Percentiles rank a stretch among this genome's conserved stretches.
Conservation (phyloP, 2,797 vertebrate species). For the Yasuhikotakia modesta region DNA sequence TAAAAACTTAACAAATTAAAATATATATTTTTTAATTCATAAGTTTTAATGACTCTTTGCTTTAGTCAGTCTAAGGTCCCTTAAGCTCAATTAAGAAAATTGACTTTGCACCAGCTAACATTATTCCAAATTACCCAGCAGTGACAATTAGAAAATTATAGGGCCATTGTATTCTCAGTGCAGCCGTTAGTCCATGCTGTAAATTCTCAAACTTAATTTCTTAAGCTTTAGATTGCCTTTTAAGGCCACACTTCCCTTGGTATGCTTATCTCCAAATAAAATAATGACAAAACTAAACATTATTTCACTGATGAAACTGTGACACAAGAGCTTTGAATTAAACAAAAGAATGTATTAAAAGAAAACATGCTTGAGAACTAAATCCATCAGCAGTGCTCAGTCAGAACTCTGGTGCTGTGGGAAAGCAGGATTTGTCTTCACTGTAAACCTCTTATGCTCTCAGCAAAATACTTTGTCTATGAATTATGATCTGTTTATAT, state of each 20-base stretch:
- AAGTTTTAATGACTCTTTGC: constrained; percentile 2
- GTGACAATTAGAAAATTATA: neutral
- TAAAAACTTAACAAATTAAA: neutral
- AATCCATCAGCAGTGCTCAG: constrained; percentile 61
- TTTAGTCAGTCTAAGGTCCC: neutral
- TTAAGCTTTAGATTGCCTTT: constrained; percentile 19
- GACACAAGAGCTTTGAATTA: constrained; percentile 22
- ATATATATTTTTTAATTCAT: neutral
- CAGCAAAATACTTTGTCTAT: constrained; percentile 37
- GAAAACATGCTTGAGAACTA: constrained; percentile 27
- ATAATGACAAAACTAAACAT: constrained; percentile 31
- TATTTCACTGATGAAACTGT: constrained; percentile 20
- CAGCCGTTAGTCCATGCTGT: neutral
- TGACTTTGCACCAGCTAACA: neutral
- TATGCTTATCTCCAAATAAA: constrained; percentile 18
- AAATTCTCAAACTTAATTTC: constrained; percentile 4
- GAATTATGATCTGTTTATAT: constrained; percentile 60
- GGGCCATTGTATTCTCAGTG: constrained; percentile 14
- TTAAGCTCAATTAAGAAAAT: neutral
- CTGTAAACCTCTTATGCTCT: constrained; percentile 53
- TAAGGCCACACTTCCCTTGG: constrained; percentile 23
- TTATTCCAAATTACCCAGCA: neutral
- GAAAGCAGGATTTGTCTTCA: constrained; percentile 69
- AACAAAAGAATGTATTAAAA: constrained; percentile 42
- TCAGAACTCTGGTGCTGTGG: constrained; percentile 64